Percentiles rank a stretch among this genome's conserved stretches.
phyloP scores from a whole-genome alignment of 2,797 vertebrate genomes.

The Fringilla coelebs region DNA sequence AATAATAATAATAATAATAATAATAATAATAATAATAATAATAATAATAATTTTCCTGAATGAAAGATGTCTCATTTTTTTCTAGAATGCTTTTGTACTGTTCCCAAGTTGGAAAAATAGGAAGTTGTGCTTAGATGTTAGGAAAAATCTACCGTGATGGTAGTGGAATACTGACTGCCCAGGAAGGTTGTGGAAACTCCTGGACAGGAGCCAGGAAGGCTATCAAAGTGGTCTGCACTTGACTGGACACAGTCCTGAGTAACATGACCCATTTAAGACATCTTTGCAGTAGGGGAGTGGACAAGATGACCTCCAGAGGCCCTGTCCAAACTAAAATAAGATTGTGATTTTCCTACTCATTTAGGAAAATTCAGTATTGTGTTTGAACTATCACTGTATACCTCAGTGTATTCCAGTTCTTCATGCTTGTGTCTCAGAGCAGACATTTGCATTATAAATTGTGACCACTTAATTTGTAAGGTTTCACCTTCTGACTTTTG shows the following conservation, averaged over 20 bases:
- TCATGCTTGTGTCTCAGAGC: not conserved
- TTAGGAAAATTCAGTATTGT: too few species aligned
- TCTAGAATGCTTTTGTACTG: not conserved
- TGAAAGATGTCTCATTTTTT: not conserved
- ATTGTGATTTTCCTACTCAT: not conserved
- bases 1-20: too few species aligned
- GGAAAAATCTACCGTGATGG: not conserved
- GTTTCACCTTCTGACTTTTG: not conserved
- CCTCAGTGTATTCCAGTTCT: not conserved
- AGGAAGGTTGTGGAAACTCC: not conserved
- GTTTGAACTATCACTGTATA: not conserved
- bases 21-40: too few species aligned
- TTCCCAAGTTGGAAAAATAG: not conserved
- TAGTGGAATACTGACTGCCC: not conserved
- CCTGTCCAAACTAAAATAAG: not conserved
- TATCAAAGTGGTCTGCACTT: not conserved
- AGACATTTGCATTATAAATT: not conserved
- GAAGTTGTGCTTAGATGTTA: not conserved
- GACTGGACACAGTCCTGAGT: not conserved
- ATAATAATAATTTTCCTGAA: too few species aligned
- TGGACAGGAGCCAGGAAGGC: not conserved
- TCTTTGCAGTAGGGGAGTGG: not conserved
- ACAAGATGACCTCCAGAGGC: not conserved
- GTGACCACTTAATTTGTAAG: not conserved
- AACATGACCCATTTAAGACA: not conserved